Percentiles rank a stretch among this genome's conserved stretches.
phyloP scores from a whole-genome alignment of 2,113 vertebrate genomes.

The Ciconia maguari region DNA sequence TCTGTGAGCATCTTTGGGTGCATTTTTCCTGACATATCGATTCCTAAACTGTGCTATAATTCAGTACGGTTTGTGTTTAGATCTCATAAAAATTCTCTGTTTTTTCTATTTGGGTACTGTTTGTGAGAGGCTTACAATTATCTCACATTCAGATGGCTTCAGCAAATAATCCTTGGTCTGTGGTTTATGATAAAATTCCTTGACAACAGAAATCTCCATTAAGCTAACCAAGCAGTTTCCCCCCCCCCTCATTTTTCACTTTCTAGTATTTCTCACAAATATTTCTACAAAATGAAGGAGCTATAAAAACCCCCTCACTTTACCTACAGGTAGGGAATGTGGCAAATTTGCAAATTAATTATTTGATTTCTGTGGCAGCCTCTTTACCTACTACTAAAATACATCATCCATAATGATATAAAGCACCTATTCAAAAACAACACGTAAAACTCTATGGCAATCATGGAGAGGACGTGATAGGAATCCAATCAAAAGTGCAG shows the following conservation, averaged over 20 bases:
- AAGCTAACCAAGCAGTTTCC: background rate
- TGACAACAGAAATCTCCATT: background rate
- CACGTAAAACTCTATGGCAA: background rate
- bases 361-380: background rate
- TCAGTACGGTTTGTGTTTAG: background rate
- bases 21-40: background rate
- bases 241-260: background rate
- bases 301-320: fast-evolving
- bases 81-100: background rate
- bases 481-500: background rate
- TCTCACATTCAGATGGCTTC: background rate
- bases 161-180: background rate
- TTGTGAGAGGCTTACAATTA: background rate
- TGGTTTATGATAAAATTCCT: background rate
- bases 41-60: background rate
- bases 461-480: background rate
- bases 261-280: background rate
- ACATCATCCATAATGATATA: background rate
- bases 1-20: background rate
- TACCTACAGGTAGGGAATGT: background rate
- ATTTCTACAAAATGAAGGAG: background rate
- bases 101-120: background rate
- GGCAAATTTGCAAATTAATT: background rate
- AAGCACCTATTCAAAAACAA: background rate
- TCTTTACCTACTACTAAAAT: background rate